Conservation (phyloP, 2,797 vertebrate genomes). For the Lepus townsendii region DNA sequence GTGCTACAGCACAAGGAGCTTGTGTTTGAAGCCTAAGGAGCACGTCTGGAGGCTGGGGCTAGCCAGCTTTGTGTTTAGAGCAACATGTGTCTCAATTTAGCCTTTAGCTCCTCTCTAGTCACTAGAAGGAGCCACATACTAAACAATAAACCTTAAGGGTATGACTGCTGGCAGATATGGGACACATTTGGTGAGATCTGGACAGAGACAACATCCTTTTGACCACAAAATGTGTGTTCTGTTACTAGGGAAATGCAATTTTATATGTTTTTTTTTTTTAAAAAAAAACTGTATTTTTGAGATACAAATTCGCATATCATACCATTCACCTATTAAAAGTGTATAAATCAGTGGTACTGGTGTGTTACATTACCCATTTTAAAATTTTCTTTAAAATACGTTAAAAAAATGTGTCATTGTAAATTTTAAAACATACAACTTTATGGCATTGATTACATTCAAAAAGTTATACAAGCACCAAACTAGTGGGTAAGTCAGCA, state of each 20-base stretch:
- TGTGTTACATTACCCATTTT: not conserved
- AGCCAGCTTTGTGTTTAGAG: not conserved
- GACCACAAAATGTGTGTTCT: not conserved
- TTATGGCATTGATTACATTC: not conserved
- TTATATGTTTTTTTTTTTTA: not conserved
- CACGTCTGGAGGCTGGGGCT: not conserved
- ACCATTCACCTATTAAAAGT: not conserved
- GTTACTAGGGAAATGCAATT: not conserved
- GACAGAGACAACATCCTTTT: fast-evolving
- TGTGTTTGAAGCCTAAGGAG: not conserved
- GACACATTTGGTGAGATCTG: not conserved
- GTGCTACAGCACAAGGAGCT: not conserved
- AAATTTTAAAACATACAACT: not conserved
- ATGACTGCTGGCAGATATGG: fast-evolving
- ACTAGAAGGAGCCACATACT: not conserved
- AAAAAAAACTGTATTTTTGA: not conserved
- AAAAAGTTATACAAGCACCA: not conserved
- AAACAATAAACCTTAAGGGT: not conserved
- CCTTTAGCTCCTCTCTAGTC: not conserved
- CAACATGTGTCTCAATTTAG: not conserved
- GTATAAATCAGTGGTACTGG: not conserved
- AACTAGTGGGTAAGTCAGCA: not conserved
- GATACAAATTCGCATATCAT: not conserved
- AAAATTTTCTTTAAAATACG: not conserved
- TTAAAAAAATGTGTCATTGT: not conserved